Conservation (phyloP, 1,140 invertebrate genomes). For the Armadillidium nasatum region DNA sequence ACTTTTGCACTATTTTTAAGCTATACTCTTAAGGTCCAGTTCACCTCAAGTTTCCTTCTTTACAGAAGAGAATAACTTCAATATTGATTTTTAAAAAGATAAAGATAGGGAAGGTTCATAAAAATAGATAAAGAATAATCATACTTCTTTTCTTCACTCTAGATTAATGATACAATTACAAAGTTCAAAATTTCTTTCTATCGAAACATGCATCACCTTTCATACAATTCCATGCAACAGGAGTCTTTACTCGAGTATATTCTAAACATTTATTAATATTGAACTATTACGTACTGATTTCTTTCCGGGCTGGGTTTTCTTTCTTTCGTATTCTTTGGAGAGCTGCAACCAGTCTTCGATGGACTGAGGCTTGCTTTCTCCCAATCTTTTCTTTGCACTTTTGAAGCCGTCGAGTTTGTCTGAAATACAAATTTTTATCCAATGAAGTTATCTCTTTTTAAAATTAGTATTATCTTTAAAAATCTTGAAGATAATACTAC, state of each 20-base stretch:
- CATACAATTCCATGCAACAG: neutral
- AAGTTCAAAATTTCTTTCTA: neutral
- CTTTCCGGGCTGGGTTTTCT: slow-evolving; percentile 67
- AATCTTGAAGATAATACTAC: neutral
- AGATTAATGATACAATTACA: no score
- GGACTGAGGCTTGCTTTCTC: slow-evolving; percentile 54
- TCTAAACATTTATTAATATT: no score
- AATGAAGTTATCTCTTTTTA: no score
- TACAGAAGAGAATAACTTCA: no score
- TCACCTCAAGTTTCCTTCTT: no score
- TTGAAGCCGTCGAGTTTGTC: slow-evolving; percentile 78
- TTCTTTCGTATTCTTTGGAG: slow-evolving; percentile 66
- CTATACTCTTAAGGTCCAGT: no score
- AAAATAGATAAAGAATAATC: no score
- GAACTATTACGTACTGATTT: slow-evolving; percentile 64
- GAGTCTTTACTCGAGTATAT: neutral
- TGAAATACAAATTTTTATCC: slow-evolving; percentile 52
- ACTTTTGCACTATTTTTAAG: no score
- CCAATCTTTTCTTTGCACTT: slow-evolving; percentile 54
- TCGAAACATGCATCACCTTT: neutral
- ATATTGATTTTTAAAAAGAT: no score
- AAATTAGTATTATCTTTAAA: neutral
- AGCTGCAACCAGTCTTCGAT: slow-evolving; percentile 86
- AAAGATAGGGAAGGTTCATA: no score
- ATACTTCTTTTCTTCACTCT: no score